Evolutionary conservation across 2,797 vertebrate species (phyloP), one percentile per base, ranked within the genome.

Genomic region (Lepilemur ruficaudatus): DNA sequence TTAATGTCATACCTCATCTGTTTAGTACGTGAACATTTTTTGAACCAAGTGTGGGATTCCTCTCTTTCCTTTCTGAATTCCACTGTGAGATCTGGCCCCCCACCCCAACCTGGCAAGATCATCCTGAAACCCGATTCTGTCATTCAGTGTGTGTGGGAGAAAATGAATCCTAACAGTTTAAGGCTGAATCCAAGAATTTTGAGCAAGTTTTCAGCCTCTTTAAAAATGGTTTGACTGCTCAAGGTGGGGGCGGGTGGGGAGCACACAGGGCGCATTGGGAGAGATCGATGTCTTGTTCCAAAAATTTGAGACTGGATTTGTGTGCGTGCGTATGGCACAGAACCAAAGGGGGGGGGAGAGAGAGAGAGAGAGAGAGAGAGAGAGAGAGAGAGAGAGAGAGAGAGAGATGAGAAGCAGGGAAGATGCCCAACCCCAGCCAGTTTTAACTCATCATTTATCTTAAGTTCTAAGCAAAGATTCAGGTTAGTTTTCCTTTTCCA

Each of bases 81-180:
- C 80, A 17, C 0, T 52, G 86, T 89, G 84, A 73, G n/a, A 52
- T 55, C 85, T 86, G 94, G 50, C 93, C 94, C 57, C 63, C 52
- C 82, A 72, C 38, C 48, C 35, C 75, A 43, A 80, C 70, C 50
- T 75, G 93, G 46, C 59, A 81, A 76, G 65, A 78, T 48, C 50
- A 91, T 85, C 75, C 76, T 32, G 57, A 92, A 96, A 96, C 92
- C 87, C 59, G 41, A 92, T 89, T 94, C 93, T 96, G 93, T 95
- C 90, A 94, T 69, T 97, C 93, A 92, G 1, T 0, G 22, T 63
- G 52, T n/a, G 91, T 93, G 89, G 96, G 93, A 93, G 92, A 94
- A 92, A 90, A 95, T 92, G 14, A 83, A 84, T 93, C 32, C 80
- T 80, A 91, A 46, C 76, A 81, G 92, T 84, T 96, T 89, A 81